These are phyloP conservation scores for Poeciliopsis paucimaculata DNA, from an alignment of 2,797 vertebrate genomes.

Conservation along the genomic window DNA sequence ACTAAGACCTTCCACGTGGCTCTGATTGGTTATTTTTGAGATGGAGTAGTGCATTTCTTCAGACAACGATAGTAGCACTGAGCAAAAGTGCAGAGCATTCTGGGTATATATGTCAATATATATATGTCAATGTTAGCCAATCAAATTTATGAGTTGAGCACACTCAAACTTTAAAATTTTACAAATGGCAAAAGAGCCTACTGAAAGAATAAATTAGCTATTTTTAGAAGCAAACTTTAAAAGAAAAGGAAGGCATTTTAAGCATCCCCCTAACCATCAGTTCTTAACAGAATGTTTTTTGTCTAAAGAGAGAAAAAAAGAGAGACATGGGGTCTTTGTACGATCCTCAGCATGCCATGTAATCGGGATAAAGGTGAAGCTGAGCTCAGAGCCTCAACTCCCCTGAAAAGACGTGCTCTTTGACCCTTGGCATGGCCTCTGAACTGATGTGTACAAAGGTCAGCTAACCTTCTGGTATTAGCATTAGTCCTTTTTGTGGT, in stretches of 20 bases:
- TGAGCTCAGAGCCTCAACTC: slow-evolving; percentile 71
- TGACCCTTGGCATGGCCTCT: slow-evolving; percentile 54
- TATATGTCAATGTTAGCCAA: slow-evolving; percentile 10
- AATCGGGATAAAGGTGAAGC: slow-evolving; percentile 64
- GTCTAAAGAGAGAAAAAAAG: slow-evolving; percentile 36
- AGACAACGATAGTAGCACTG: background rate
- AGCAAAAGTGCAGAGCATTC: slow-evolving; percentile 49
- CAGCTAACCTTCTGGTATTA: slow-evolving; percentile 44
- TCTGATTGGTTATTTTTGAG: no score
- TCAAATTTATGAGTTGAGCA: slow-evolving; percentile 5
- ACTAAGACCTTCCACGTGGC: no score
- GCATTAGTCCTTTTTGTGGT: slow-evolving; percentile 43
- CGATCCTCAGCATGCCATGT: slow-evolving; percentile 50
- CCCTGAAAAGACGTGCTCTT: slow-evolving; percentile 56
- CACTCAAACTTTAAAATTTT: slow-evolving; percentile 49
- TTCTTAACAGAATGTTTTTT: slow-evolving; percentile 55
- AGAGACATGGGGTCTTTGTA: slow-evolving; percentile 41
- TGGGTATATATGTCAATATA: slow-evolving; percentile 36
- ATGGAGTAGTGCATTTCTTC: no score
- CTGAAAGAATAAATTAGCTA: slow-evolving; percentile 38
- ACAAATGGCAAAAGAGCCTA: slow-evolving; percentile 33
- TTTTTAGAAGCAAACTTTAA: slow-evolving; percentile 63
- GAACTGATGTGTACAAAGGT: slow-evolving; percentile 49
- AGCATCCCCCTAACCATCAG: slow-evolving; percentile 46
- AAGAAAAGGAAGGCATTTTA: slow-evolving; percentile 67